A percentile compares a stretch with the other conserved stretches of the same genome.
phyloP scores from a whole-genome alignment of 2,113 vertebrate genomes.

The Carassius gibelio region DNA sequence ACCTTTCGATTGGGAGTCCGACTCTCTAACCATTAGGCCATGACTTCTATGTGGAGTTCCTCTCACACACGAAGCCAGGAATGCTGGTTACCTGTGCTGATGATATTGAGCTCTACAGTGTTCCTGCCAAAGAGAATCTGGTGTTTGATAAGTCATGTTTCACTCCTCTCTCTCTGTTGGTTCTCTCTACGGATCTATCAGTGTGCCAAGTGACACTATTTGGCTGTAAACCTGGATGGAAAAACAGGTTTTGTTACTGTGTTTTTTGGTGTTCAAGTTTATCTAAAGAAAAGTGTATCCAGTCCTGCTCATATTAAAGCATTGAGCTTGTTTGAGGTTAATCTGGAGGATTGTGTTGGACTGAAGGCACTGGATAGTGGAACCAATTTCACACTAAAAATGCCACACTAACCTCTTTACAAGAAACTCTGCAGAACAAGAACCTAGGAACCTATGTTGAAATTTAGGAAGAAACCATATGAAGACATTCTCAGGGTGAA shows the following conservation, averaged over 20 bases:
- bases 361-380: slow-evolving; percentile 70
- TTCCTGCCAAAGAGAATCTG: slow-evolving; percentile 62
- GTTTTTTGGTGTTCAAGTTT: slow-evolving; percentile 78
- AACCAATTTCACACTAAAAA: slow-evolving; percentile 58
- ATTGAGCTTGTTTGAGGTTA: slow-evolving; percentile 76
- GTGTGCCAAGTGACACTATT: slow-evolving; percentile 80
- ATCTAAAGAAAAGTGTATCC: slow-evolving; percentile 74
- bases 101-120: slow-evolving; percentile 90
- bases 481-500: slow-evolving; percentile 73
- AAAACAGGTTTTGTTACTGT: slow-evolving; percentile 76
- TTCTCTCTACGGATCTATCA: slow-evolving; percentile 37
- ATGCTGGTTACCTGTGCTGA: slow-evolving; percentile 88
- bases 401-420: slow-evolving; percentile 79
- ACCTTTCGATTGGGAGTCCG: no score
- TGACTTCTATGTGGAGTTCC: slow-evolving; percentile 95
- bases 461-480: slow-evolving; percentile 80
- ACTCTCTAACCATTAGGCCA: no score
- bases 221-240: slow-evolving; percentile 72
- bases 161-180: slow-evolving; percentile 81
- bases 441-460: slow-evolving; percentile 86
- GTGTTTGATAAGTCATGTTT: slow-evolving; percentile 84
- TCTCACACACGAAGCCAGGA: slow-evolving; percentile 84
- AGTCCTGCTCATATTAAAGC: slow-evolving; percentile 59
- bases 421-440: slow-evolving; percentile 84
- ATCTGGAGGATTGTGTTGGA: slow-evolving; percentile 74